Evolutionary conservation across 2,888 invertebrate species (phyloP), one percentile per base, ranked within the genome.

Genomic region (Brachyptera putata): DNA sequence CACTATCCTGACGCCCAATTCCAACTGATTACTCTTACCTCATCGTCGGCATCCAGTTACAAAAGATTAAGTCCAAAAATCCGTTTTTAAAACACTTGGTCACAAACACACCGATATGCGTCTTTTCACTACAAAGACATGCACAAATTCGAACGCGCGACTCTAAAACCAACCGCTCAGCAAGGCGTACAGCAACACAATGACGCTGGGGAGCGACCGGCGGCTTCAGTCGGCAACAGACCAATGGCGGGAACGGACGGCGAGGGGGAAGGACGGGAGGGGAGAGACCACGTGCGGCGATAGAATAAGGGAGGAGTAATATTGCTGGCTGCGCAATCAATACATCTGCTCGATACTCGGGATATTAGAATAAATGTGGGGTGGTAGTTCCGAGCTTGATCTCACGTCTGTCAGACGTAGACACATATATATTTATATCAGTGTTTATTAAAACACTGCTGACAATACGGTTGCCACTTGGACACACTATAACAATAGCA

Each of bases 251-350:
- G 26, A 14, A 25, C 43, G 24, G 56, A 13, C 9, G 55, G 21
- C 21, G 1, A 16, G 14, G 16, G 22, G 56, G 2, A n/a, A n/a
- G n/a, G n/a, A n/a, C n/a, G n/a, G n/a, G n/a, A n/a, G n/a, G n/a
- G n/a, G n/a, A n/a, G n/a, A n/a, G 41, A 56, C 39, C 56, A 56
- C 56, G 56, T 56, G 56, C 37, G 22, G 53, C 30, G 53, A n/a
- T 30, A 56, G 24, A 21, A 14, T 14, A 13, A 34, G 55, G 55
- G 26, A 55, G 55, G 37, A 26, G 3, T 25, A n/a, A n/a, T n/a
- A n/a, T n/a, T n/a, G n/a, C 26, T n/a, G 21, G 34, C 22, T 56
- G 56, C 56, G 56, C 56, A 41, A n/a, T n/a, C n/a, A n/a, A 22
- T 25, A 41, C 21, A 22, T 3, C 39, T 56, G 56, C 56, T 22